Evolutionary conservation across 2,113 vertebrate genomes (phyloP).

Genomic region (Zosterops lateralis): DNA sequence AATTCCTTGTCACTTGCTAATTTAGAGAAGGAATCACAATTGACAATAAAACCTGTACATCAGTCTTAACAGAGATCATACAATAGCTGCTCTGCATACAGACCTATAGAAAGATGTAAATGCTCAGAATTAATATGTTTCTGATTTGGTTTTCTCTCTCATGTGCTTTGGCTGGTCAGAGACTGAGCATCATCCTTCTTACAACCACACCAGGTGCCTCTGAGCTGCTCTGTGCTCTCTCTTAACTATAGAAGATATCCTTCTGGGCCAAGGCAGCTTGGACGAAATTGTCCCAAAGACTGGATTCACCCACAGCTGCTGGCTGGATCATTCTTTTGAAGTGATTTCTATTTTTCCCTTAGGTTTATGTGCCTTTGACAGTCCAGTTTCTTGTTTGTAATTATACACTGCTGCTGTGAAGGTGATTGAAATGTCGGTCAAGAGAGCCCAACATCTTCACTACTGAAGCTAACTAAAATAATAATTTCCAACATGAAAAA

Average conservation of each 20-base stretch:
- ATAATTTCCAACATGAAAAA: slow-evolving; percentile 23
- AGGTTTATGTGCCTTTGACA: background rate
- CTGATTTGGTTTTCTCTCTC: background rate
- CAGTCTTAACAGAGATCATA: background rate
- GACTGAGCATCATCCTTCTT: background rate
- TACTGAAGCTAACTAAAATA: background rate
- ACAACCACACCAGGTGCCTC: background rate
- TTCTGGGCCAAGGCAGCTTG: background rate
- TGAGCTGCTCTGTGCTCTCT: background rate
- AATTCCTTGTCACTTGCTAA: background rate
- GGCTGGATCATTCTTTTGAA: background rate
- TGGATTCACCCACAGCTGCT: background rate
- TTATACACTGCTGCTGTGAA: background rate
- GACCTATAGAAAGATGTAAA: background rate
- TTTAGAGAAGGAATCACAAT: background rate
- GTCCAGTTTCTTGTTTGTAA: background rate
- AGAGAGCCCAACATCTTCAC: background rate
- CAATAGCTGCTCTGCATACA: background rate
- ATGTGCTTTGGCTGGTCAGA: background rate
- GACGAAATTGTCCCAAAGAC: background rate
- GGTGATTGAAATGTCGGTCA: slow-evolving; percentile 35
- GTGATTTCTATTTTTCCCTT: background rate
- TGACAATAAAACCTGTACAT: background rate
- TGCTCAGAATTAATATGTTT: background rate
- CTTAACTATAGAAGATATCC: background rate